Base-by-base conservation (phyloP, 2,113 vertebrate genomes). In the Mola mola region DNA sequence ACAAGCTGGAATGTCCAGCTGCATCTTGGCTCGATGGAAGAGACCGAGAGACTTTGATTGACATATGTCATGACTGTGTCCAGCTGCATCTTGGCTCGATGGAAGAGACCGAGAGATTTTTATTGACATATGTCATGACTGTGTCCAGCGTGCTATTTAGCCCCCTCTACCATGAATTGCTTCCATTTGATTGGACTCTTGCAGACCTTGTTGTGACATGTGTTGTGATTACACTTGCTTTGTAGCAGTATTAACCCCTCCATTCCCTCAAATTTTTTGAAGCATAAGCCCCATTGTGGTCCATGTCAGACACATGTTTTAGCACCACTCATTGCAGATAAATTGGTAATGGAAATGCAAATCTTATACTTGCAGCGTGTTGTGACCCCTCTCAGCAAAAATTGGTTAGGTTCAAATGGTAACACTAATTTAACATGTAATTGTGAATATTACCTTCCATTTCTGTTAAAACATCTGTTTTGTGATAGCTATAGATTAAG, bases 301-400 rank as follows among this genome's bases (percentile, higher is more conserved):
- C 72, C 63, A 90, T 88, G 87, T 81, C 60, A 62, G 44, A 87
- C 90, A 87, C 89, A 81, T 92, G 87, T 85, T 82, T 90, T 85
- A 91, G 57, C 87, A 80, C 60, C 67, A 84, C 81, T 82, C 77
- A n/a, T n/a, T n/a, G n/a, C n/a, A n/a, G n/a, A n/a, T n/a, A n/a
- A n/a, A n/a, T n/a, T n/a, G n/a, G n/a, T n/a, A n/a, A n/a, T n/a
- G n/a, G n/a, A n/a, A n/a, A n/a, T n/a, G n/a, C n/a, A n/a, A n/a
- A n/a, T n/a, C n/a, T n/a, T n/a, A n/a, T n/a, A n/a, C n/a, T n/a
- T n/a, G n/a, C n/a, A n/a, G n/a, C n/a, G n/a, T n/a, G n/a, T n/a
- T n/a, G n/a, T n/a, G n/a, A n/a, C 29, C 8, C 12, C 29, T 33
- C 12, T 33, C n/a, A n/a, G n/a, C n/a, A n/a, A n/a, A n/a, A n/a